phyloP scores from a whole-genome alignment of 2,797 vertebrate species.

The Synanceia verrucosa region DNA sequence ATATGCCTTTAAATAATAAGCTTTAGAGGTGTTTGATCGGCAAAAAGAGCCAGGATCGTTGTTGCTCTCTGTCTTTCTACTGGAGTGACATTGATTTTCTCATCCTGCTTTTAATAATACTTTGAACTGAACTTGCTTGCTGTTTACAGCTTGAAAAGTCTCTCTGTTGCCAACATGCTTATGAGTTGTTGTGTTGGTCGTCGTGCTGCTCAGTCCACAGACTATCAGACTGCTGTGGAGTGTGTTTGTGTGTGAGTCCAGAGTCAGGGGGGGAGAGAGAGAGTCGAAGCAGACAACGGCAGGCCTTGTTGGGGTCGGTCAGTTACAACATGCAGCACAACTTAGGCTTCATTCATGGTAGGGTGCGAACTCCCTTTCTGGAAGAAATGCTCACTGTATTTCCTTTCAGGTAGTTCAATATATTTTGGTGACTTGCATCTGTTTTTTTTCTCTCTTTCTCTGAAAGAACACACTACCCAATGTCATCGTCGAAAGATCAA shows the following conservation, averaged over 20 bases:
- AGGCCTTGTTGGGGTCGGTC: slow-evolving; percentile 67
- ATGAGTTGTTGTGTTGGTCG: slow-evolving; percentile 43
- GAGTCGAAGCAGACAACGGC: slow-evolving; percentile 56
- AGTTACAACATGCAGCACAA: slow-evolving; percentile 61
- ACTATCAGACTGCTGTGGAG: slow-evolving; percentile 31
- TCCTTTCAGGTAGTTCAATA: slow-evolving; percentile 70
- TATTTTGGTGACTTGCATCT: slow-evolving; percentile 65
- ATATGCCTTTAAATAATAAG: neutral
- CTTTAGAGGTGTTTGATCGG: neutral
- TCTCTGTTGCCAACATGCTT: slow-evolving; percentile 16
- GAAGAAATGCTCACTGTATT: slow-evolving; percentile 71
- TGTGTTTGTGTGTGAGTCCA: slow-evolving; percentile 45
- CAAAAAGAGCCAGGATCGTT: neutral
- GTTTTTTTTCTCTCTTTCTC: slow-evolving; percentile 31
- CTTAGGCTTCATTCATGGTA: slow-evolving; percentile 73
- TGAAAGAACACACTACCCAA: slow-evolving; percentile 62
- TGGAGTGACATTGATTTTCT: neutral
- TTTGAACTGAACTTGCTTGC: neutral
- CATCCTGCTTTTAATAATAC: neutral
- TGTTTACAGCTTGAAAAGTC: neutral
- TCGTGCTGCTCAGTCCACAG: slow-evolving; percentile 20
- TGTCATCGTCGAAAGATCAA: slow-evolving; percentile 54
- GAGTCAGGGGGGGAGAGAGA: slow-evolving; percentile 13
- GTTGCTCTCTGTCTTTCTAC: neutral
- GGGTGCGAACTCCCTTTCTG: slow-evolving; percentile 50